Conservation (phyloP, 2,113 vertebrate genomes). For the Datnioides undecimradiatus region DNA sequence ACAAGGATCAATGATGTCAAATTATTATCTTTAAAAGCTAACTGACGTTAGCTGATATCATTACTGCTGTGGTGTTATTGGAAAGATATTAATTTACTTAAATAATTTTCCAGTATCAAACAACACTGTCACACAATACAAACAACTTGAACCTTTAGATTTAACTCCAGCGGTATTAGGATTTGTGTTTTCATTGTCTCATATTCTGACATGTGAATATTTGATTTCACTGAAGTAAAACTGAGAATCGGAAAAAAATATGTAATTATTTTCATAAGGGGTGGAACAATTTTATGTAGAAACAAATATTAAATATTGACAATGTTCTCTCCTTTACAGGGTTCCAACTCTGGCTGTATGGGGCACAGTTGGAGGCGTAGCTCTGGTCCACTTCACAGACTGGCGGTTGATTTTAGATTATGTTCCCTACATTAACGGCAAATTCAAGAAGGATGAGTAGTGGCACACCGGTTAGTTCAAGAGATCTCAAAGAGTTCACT, state of each 20-base stretch:
- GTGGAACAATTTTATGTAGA: background rate
- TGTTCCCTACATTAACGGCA: conserved; percentile 92
- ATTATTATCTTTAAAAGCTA: background rate
- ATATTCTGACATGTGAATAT: background rate
- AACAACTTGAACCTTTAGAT: background rate
- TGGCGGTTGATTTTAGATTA: conserved; percentile 92
- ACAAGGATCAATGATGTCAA: background rate
- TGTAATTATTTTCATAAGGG: background rate
- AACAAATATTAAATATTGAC: background rate
- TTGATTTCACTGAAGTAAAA: background rate
- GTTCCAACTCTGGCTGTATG: conserved; percentile 86
- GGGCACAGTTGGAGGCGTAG: conserved; percentile 85
- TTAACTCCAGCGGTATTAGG: background rate
- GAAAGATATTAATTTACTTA: too few species aligned
- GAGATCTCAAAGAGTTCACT: background rate
- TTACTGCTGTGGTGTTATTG: too few species aligned
- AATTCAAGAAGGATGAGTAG: conserved; percentile 89
- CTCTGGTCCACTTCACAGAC: conserved; percentile 90
- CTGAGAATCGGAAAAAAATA: background rate
- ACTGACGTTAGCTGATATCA: background rate
- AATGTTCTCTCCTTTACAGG: conserved; percentile 77
- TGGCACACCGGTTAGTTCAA: conserved; percentile 47
- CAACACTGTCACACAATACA: too few species aligned
- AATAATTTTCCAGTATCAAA: background rate
- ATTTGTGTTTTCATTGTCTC: background rate